Percentiles rank a stretch among this genome's conserved stretches.
Conservation (phyloP, 2,888 invertebrate species). For the Dynastes hyllus region DNA sequence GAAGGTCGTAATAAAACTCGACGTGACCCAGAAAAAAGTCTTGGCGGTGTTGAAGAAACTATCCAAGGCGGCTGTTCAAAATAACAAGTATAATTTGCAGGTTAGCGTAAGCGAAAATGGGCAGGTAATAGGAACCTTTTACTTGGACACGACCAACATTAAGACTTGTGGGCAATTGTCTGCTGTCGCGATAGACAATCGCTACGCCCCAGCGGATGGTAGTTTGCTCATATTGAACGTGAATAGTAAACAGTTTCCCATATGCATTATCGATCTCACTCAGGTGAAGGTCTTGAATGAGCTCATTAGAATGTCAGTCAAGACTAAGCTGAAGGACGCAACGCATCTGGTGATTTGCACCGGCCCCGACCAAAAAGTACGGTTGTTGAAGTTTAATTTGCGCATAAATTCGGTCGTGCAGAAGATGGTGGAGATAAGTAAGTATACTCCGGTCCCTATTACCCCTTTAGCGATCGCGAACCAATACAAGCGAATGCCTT, state of each 20-base stretch:
- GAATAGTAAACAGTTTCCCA: neutral
- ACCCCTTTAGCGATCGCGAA: no score
- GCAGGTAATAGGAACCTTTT: neutral
- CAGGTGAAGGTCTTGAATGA: neutral
- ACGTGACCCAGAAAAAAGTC: neutral
- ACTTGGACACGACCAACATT: neutral
- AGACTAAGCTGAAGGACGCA: no score
- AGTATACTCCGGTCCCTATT: no score
- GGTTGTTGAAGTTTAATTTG: no score
- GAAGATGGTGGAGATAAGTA: no score
- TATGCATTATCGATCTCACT: neutral
- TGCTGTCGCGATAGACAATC: neutral
- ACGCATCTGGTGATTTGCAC: no score
- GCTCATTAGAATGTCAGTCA: no score
- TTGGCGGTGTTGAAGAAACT: neutral
- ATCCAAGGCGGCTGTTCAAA: neutral
- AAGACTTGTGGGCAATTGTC: neutral
- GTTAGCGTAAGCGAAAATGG: neutral
- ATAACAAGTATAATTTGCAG: neutral
- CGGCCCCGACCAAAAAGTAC: no score
- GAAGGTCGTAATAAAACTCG: neutral
- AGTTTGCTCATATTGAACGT: neutral
- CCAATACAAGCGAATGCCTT: no score
- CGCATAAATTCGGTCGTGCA: no score
- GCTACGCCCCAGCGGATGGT: neutral